Percentiles rank a stretch among this genome's conserved stretches.
Conservation (phyloP, 2,797 vertebrate species). For the Malurus splendens region DNA sequence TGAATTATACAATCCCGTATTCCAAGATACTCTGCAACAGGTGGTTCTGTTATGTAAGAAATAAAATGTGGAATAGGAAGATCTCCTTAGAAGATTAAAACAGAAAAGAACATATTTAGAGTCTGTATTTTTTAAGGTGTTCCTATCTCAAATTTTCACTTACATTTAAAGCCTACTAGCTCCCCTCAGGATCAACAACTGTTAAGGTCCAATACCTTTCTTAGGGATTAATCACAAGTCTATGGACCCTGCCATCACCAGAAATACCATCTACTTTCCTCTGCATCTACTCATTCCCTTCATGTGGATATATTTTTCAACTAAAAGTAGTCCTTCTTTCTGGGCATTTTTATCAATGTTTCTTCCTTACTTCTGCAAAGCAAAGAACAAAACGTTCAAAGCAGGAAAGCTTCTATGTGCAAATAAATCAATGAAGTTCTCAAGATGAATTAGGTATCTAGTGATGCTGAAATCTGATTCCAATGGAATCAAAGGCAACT, state of each 20-base stretch:
- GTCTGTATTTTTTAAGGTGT: not conserved
- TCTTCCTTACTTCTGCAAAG: not conserved
- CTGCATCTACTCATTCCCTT: not conserved
- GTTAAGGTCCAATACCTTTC: not conserved
- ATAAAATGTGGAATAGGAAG: not conserved
- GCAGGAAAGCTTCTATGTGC: not conserved
- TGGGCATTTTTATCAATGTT: constrained; percentile 15
- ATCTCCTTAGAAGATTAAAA: not conserved
- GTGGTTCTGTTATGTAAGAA: not conserved
- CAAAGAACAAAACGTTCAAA: constrained; percentile 3
- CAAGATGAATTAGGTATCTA: not conserved
- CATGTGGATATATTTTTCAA: not conserved
- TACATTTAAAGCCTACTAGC: not conserved
- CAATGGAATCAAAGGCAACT: not conserved
- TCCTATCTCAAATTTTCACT: not conserved
- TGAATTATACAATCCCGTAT: not conserved
- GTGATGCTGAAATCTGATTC: not conserved
- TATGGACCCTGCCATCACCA: not conserved
- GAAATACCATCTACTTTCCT: not conserved
- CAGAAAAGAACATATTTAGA: not conserved
- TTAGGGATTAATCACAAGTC: not conserved
- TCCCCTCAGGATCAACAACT: not conserved
- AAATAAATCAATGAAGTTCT: constrained; percentile 4
- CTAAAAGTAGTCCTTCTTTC: not conserved
- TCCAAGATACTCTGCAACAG: not conserved